Percentiles rank a stretch among this genome's conserved stretches.
Conservation (phyloP, 2,113 vertebrate genomes). For the Xenopus laevis region DNA sequence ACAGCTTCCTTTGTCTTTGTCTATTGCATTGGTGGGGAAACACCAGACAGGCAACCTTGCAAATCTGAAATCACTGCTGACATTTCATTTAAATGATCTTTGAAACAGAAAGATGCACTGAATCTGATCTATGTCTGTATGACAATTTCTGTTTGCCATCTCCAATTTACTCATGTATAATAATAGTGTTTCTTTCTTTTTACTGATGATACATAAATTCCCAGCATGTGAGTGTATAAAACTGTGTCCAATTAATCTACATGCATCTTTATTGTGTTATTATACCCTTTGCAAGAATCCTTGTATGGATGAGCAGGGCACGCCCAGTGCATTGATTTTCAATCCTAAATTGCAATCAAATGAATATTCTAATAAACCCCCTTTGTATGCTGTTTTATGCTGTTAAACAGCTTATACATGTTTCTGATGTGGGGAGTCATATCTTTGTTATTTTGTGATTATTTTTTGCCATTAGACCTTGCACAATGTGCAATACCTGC, state of each 20-base stretch:
- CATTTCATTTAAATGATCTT: background rate
- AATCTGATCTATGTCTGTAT: background rate
- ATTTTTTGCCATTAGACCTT: slow-evolving; percentile 17
- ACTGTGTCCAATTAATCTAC: background rate
- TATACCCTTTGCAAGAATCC: background rate
- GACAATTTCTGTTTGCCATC: background rate
- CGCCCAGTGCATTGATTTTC: slow-evolving; percentile 11
- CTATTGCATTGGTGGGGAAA: background rate
- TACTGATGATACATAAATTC: too few species aligned
- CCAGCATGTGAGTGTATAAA: background rate
- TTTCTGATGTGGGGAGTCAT: background rate
- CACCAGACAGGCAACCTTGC: background rate
- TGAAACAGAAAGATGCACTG: background rate
- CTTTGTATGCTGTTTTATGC: background rate
- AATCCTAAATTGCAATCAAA: background rate
- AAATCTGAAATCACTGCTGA: background rate
- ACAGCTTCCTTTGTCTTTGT: background rate
- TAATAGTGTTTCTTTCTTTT: too few species aligned
- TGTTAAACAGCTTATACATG: too few species aligned
- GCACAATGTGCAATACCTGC: slow-evolving; percentile 47
- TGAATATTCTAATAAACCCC: background rate
- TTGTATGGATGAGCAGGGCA: background rate
- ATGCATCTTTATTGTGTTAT: background rate
- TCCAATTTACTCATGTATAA: too few species aligned
- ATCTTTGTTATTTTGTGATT: slow-evolving; percentile 47